A percentile compares a stretch with the other conserved stretches of the same genome.
These are phyloP conservation scores for Galaxea fascicularis DNA, from an alignment of 92 coral and sea anemone genomes.

Conservation along the genomic window DNA sequence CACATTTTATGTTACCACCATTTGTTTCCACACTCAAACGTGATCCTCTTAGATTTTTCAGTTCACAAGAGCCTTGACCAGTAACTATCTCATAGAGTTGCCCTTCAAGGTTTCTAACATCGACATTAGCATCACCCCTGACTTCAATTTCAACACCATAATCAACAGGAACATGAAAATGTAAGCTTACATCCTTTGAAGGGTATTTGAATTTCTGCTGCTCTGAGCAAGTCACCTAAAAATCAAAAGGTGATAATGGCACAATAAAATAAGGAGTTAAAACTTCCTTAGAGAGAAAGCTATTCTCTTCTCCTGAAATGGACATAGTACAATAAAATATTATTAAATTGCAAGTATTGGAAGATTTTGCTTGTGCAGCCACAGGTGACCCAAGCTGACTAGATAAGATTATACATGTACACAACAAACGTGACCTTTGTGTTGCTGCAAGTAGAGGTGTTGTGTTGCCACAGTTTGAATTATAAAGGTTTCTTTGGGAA, in stretches of 20 bases:
- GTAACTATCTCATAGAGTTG: slow-evolving; percentile 59
- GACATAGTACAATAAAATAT: no score
- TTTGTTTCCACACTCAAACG: slow-evolving; percentile 57
- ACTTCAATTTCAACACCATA: slow-evolving; percentile 62
- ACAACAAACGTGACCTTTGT: no score
- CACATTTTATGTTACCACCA: slow-evolving; percentile 76
- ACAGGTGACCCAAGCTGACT: no score
- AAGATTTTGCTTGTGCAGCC: no score
- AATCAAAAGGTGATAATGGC: neutral
- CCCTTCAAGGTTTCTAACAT: slow-evolving; percentile 75
- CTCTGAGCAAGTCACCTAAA: slow-evolving; percentile 64
- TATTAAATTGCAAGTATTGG: no score
- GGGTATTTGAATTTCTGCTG: slow-evolving; percentile 61
- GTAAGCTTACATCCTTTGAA: slow-evolving; percentile 65
- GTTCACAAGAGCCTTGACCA: slow-evolving; percentile 66
- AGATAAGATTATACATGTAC: no score
- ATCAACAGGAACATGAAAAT: slow-evolving; percentile 74
- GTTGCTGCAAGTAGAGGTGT: no score
- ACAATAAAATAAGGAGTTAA: neutral
- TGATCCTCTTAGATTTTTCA: slow-evolving; percentile 71
- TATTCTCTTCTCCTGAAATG: no score
- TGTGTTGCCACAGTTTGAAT: no score
- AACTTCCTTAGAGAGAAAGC: neutral
- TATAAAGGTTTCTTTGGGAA: no score
- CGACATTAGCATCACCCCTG: slow-evolving; percentile 67